Base-by-base conservation (phyloP, 2,797 vertebrate genomes). In the Semotilus atromaculatus region DNA sequence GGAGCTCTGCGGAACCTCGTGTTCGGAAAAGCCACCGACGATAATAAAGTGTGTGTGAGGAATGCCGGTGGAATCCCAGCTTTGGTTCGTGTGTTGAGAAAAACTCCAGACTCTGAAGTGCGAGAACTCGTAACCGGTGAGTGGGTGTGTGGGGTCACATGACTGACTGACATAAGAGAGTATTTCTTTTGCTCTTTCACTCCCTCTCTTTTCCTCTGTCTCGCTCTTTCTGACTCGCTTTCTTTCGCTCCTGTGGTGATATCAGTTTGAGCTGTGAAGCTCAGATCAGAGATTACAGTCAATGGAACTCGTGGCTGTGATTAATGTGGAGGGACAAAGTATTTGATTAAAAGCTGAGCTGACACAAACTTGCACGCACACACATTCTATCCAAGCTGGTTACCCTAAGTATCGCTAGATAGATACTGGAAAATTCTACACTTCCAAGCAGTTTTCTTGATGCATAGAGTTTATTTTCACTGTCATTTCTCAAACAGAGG, bases 31-130 rank as follows among this genome's bases (percentile, higher is more conserved):
- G 97, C 97, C 85, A 99, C 97, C 0, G 98, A 99, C 71, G 97
- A 97, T 92, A 99, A 99, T 94, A 99, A 99, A 93, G 96, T 99
- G 92, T 97, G 97, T 0, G 97, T 99, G 95, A 97, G 98, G 94
- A 99, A 99, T 60, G 97, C 97, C 13, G 98, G 97, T 0, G 98
- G 98, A 1, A 95, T 99, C n/a, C 97, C 97, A 1, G 98, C 98
- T 6, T 95, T 99, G 76, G 93, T 99, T 86, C 95, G 97, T 18
- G 93, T 99, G 89, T 93, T 99, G 90, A 95, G 97, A 92, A 99
- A 99, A 90, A 98, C 97, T 8, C 92, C 95, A 0, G 98, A 99
- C 93, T 96, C 96, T 0, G 98, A 99, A 94, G 93, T 98, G 55
- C 95, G 97, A 23, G 98, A 99, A 90, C 96, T 99, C 64, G 97